These are phyloP conservation scores for Pediacus dermestoides DNA, from an alignment of 2,888 invertebrate genomes.

Conservation along the genomic window DNA sequence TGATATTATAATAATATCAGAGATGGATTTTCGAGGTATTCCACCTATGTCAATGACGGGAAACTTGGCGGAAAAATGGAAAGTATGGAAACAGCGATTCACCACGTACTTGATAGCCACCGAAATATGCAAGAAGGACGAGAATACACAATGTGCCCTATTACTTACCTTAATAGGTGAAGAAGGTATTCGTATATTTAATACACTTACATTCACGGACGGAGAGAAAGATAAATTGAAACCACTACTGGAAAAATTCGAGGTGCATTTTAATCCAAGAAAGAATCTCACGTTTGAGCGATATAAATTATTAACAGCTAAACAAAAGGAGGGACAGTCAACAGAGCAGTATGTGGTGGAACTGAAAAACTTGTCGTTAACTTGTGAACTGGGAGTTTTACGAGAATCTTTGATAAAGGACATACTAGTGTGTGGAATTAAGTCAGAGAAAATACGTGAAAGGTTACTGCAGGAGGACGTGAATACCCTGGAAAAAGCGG, in stretches of 20 bases:
- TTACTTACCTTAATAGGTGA: conserved; percentile 20
- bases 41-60: too few relatives aligned
- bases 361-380: conserved; percentile 15
- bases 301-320: conserved; percentile 17
- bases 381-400: conserved; percentile 16
- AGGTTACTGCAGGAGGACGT: conserved; percentile 19
- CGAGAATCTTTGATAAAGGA: conserved; percentile 13
- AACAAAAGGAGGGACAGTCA: conserved; percentile 14
- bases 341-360: conserved; percentile 15
- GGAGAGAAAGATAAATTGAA: conserved; percentile 16
- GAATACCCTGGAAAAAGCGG: conserved; percentile 14
- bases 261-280: conserved; percentile 13
- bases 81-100: conserved; percentile 20
- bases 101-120: conserved; percentile 19
- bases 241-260: conserved; percentile 12
- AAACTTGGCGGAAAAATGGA: conserved; percentile 13
- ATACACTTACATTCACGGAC: conserved; percentile 14
- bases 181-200: conserved; percentile 20
- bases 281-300: conserved; percentile 17
- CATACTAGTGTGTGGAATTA: conserved; percentile 16
- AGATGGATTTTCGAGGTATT: too few relatives aligned
- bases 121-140: conserved; percentile 13
- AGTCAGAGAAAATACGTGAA: conserved; percentile 15
- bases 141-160: conserved; percentile 14
- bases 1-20: too few relatives aligned